Evolutionary conservation across 2,797 vertebrate genomes (phyloP).

Genomic region (Acipenser ruthenus): DNA sequence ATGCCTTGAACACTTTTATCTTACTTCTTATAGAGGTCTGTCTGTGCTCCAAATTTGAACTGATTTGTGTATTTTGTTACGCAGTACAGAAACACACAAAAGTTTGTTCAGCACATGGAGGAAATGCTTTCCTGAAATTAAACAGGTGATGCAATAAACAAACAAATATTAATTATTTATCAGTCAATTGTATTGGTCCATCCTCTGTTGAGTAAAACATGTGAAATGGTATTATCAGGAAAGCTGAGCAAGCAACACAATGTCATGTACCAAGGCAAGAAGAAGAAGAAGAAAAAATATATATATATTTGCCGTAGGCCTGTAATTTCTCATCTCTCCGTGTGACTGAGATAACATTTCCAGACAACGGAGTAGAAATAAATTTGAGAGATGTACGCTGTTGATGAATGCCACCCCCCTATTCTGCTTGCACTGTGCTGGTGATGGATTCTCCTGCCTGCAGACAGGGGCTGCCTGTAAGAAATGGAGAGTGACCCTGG

Average conservation of each 20-base stretch:
- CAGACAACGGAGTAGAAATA: slow-evolving; percentile 4
- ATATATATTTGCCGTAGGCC: neutral
- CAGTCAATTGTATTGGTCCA: too few species aligned
- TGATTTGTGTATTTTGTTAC: too few species aligned
- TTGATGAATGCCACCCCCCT: slow-evolving; percentile 5
- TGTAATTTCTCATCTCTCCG: slow-evolving; percentile 3
- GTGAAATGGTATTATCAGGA: neutral
- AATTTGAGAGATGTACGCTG: neutral
- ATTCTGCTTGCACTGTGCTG: neutral
- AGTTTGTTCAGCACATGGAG: too few species aligned
- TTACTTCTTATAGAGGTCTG: too few species aligned
- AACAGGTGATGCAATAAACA: too few species aligned
- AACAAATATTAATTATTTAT: too few species aligned
- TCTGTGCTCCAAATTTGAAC: too few species aligned
- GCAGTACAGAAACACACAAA: too few species aligned
- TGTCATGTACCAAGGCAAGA: neutral
- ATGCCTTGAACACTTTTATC: too few species aligned
- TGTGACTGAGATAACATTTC: slow-evolving; percentile 5
- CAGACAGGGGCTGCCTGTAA: neutral
- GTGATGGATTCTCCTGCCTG: slow-evolving; percentile 3
- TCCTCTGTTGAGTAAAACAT: too few species aligned
- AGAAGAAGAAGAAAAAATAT: neutral
- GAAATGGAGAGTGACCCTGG: neutral
- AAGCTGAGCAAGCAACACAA: neutral
- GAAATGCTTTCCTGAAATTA: too few species aligned